Evolutionary conservation across 2,113 vertebrate genomes (phyloP), one percentile per base, ranked within the genome.

Genomic region (Origma solitaria): DNA sequence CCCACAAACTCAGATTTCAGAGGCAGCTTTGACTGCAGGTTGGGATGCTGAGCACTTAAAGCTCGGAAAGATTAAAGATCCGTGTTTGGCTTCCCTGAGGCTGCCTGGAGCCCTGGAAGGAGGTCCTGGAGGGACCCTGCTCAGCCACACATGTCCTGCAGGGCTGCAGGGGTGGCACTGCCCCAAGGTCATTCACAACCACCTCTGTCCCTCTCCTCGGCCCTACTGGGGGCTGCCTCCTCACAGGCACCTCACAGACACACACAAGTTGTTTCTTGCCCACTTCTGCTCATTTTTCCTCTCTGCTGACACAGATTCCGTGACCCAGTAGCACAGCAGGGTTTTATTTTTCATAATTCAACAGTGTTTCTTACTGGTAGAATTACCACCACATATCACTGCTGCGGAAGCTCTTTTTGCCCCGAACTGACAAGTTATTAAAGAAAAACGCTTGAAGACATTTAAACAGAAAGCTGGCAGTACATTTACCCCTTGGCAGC

Each of bases 261-360:
- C 38, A 17, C 25, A 40, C 42, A 79, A 77, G 47, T 5, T 54
- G 17, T 60, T 79, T 51, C 62, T 68, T 54, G 15, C 60, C 23
- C 1, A 0, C 3, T 56, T 82, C 61, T 93, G 45, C 66, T 61
- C 31, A 5, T 30, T 84, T 82, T 19, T 62, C 12, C 23, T 60
- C 51, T 49, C 65, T 57, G 3, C 28, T 92, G 50, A 44, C 58
- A 45, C 37, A 73, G 73, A 44, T 61, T 15, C 53, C 61, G 47
- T 75, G 87, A 89, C 56, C 84, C 78, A 56, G 44, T 23, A 51
- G 60, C 88, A 60, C 21, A 58, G 77, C 61, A 85, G 37, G 60
- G 53, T 58, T 86, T 89, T 61, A 49, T 38, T 91, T 91, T 71
- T 66, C 20, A 1, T 66, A 73, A 84, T 94, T 89, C 60, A 71